phyloP scores from a whole-genome alignment of 2,888 invertebrate species.

The Rhamnusium bicolor region DNA sequence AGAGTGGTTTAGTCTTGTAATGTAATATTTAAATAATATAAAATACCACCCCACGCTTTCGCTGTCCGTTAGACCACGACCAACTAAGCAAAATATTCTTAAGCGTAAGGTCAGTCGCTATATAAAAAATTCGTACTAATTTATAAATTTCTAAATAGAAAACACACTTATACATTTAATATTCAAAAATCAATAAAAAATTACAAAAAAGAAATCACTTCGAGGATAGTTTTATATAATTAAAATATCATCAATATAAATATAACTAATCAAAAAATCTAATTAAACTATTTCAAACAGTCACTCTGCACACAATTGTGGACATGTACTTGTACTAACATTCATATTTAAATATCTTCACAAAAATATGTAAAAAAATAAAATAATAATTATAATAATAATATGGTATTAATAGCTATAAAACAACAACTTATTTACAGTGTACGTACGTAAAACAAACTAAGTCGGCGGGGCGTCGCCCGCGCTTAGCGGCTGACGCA shows the following conservation, averaged over 20 bases:
- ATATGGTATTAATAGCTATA: constrained; percentile 71
- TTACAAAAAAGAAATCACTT: constrained; percentile 68
- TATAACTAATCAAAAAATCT: constrained; percentile 70
- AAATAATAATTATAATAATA: constrained; percentile 71
- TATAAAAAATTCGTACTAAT: constrained; percentile 67
- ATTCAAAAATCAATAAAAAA: constrained; percentile 70
- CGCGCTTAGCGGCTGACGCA: constrained; percentile 59
- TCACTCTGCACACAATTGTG: constrained; percentile 70
- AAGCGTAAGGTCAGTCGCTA: constrained; percentile 66
- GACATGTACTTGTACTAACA: constrained; percentile 72
- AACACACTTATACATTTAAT: constrained; percentile 71
- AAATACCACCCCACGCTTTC: constrained; percentile 57
- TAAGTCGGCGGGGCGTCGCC: constrained; percentile 61
- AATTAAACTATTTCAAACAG: constrained; percentile 71
- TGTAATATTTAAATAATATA: constrained; percentile 52
- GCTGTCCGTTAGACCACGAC: constrained; percentile 60
- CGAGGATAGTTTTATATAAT: constrained; percentile 67
- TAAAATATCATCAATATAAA: constrained; percentile 71
- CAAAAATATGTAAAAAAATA: constrained; percentile 73
- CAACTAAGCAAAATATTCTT: constrained; percentile 62
- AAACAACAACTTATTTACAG: constrained; percentile 72
- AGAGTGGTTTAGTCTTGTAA: constrained; percentile 66
- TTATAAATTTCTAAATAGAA: constrained; percentile 71
- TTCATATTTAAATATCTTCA: constrained; percentile 72
- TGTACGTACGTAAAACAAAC: constrained; percentile 69